Evolutionary conservation across 2,113 vertebrate genomes (phyloP), one percentile per base, ranked within the genome.

Genomic region (Monopterus albus): DNA sequence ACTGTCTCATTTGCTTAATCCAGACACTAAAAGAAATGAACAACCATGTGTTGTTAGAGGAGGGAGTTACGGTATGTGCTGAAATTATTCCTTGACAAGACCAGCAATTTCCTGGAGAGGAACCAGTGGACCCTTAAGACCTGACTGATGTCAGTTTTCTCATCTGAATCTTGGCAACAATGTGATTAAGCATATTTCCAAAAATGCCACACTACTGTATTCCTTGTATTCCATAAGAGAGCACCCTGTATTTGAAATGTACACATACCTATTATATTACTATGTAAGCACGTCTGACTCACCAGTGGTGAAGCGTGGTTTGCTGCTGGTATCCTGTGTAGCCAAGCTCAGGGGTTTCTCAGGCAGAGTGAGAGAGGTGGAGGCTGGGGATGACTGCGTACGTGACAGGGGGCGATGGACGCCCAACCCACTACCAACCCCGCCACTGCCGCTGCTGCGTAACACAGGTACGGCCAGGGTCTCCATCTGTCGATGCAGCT

Each of bases 271-370:
- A 20, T 26, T 51, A 12, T 21, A 45, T 46, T 17, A 28, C 2
- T 38, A 10, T 36, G 10, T n/a, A 3, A 18, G 12, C 33, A 26
- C 17, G 15, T 61, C 10, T 13, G 13, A 35, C 80, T 84, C 67
- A 97, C 97, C 97, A 56, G 97, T 98, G 49, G 94, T 95, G 87
- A 94, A 99, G 67, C 93, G 95, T 0, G 94, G 88, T 71, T 96
- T 94, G 87, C 88, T 57, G 6, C 90, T 88, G 12, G 87, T 75
- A 43, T 96, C 95, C 60, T 94, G 93, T 60, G 93, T 73, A 0
- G 93, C 63, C 69, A 95, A 85, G 25, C 74, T 91, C 8, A 8
- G 88, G 23, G 86, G 47, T 39, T 89, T 91, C 62, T 92, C 91
- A 13, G 76, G 94, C 88, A 83, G 70, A 31, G 83, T 88, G 75